phyloP scores from a whole-genome alignment of 2,888 invertebrate genomes.

The Pseudococcus viburni region DNA sequence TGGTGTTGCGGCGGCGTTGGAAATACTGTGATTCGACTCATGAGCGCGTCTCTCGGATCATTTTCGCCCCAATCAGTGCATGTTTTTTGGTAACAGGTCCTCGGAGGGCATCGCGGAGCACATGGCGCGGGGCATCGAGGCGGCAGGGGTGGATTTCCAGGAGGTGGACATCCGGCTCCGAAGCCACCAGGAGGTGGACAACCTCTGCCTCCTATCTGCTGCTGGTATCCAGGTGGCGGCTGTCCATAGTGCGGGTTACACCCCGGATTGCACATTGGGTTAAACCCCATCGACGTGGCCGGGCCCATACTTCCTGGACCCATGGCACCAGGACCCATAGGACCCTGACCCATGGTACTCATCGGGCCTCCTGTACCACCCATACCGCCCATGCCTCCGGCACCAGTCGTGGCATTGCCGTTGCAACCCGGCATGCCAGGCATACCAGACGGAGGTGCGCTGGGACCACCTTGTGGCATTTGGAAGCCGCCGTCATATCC shows the following conservation, averaged over 20 bases:
- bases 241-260: background rate
- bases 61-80: slow-evolving; percentile 16
- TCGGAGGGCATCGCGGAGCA: background rate
- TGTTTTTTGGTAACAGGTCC: slow-evolving; percentile 18
- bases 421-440: background rate
- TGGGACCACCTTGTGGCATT: slow-evolving; percentile 1
- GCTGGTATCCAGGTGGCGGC: background rate
- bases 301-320: background rate
- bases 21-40: background rate
- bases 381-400: background rate
- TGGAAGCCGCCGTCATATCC: background rate
- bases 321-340: background rate
- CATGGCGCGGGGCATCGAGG: background rate
- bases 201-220: background rate
- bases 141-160: background rate
- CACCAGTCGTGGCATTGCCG: background rate
- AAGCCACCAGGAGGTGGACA: background rate
- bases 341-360: background rate
- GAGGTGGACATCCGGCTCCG: background rate
- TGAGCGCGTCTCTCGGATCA: slow-evolving; percentile 1
- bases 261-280: slow-evolving; percentile 9
- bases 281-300: background rate
- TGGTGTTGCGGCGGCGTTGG: background rate
- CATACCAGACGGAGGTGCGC: background rate
- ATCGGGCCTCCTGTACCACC: background rate